Evolutionary conservation across 2,797 vertebrate genomes (phyloP), one percentile per base, ranked within the genome.

Genomic region (Sphenodon punctatus): DNA sequence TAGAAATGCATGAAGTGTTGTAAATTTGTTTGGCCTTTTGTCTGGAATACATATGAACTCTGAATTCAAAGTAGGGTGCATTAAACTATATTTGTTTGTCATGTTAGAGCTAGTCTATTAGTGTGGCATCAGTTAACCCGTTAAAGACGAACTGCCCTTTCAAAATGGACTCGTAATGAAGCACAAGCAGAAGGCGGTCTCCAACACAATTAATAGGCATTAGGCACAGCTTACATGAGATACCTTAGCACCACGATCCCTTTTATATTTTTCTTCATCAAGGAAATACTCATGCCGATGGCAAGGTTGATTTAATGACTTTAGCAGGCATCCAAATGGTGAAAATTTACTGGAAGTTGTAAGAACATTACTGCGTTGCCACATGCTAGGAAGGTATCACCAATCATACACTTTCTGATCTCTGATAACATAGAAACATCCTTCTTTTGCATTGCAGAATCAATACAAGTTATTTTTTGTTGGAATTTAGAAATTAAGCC

Each of bases 21-120:
- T 96, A 97, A 97, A 97, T 97, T 96, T 93, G 92, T 97, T 96
- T 98, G 96, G 97, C 97, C 97, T 98, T 97, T 97, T 96, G 96
- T 97, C 95, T 96, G 94, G 95, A 96, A 95, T 93, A 87, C 71
- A 95, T 95, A 86, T 90, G 93, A 94, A 95, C 93, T 91, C 92
- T 89, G 94, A 92, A 94, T 94, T 95, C 93, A 92, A 94, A 94
- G 92, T 80, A 93, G 95, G 90, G 93, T 93, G 93, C 94, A 94
- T 95, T 96, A 95, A 95, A 95, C 93, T 69, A 75, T 67, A 92
- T 90, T 91, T 92, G 92, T 92, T 91, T 91, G 84, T 88, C 72
- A 42, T 77, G 77, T 87, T 85, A 53, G 39, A 67, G 86, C 85
- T 93, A 78, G 84, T 93, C 88, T 89, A 82, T 93, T 92, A 93